Conservation (phyloP, 1,140 invertebrate species). For the Trichonephila clavata region DNA sequence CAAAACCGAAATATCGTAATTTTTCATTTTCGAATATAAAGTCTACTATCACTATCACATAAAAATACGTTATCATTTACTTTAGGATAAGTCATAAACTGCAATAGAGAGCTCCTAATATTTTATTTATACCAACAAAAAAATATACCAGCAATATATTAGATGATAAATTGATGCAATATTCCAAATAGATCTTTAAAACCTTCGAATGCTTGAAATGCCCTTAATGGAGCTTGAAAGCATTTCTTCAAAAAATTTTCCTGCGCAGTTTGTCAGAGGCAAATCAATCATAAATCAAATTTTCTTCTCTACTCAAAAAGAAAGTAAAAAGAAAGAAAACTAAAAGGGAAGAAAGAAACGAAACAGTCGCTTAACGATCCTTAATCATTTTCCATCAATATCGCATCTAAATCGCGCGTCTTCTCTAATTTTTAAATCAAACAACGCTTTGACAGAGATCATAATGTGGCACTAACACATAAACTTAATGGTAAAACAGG, state of each 20-base stretch:
- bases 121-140: neutral
- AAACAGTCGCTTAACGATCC: slow-evolving; percentile 5
- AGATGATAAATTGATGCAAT: neutral
- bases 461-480: slow-evolving; percentile 32
- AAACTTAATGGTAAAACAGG: slow-evolving; percentile 47
- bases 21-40: neutral
- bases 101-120: neutral
- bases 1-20: neutral
- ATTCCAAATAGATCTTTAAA: slow-evolving; percentile 32
- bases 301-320: neutral
- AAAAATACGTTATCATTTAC: neutral
- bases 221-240: neutral
- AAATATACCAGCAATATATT: neutral
- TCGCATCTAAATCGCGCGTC: neutral
- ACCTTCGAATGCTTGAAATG: slow-evolving; percentile 14
- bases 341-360: neutral
- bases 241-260: slow-evolving; percentile 13
- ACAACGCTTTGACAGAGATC: slow-evolving; percentile 52
- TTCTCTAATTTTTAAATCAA: slow-evolving; percentile 44
- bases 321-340: neutral
- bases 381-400: neutral
- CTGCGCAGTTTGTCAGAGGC: slow-evolving; percentile 16
- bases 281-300: slow-evolving; percentile 39
- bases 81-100: neutral
- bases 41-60: neutral